Evolutionary conservation across 1,140 invertebrate species (phyloP).

Genomic region (Stegodyphus mimosarum): DNA sequence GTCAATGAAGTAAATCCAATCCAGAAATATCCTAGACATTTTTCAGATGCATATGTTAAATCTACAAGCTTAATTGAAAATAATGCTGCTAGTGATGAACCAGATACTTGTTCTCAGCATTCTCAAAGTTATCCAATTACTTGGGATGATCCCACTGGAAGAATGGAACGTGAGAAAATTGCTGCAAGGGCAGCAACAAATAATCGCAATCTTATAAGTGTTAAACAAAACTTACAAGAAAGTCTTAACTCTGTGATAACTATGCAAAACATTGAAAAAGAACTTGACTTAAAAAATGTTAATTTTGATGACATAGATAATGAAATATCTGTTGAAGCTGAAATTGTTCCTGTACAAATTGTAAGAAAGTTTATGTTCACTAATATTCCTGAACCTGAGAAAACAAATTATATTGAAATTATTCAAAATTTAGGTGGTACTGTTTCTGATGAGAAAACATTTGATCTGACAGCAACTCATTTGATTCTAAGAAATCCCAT

Average conservation of each 20-base stretch:
- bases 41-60: conserved; percentile 13
- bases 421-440: conserved; percentile 77
- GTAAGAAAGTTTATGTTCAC: conserved; percentile 67
- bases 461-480: conserved; percentile 80
- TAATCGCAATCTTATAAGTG: background rate
- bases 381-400: conserved; percentile 68
- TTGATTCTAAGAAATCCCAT: conserved; percentile 78
- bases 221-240: background rate
- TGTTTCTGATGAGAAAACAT: conserved; percentile 73
- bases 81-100: conserved; percentile 15
- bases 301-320: background rate
- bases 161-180: conserved; percentile 64
- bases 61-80: background rate
- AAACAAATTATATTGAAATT: conserved; percentile 69
- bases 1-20: background rate
- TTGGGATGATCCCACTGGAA: conserved; percentile 70
- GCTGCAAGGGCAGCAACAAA: conserved; percentile 8
- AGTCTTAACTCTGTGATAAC: background rate
- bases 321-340: background rate
- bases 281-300: background rate
- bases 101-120: conserved; percentile 9
- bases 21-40: background rate
- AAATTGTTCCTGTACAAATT: background rate
- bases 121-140: conserved; percentile 68
- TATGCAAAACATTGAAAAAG: background rate